Conservation (phyloP, 2,113 vertebrate species). For the Acrocephalus arundinaceus region DNA sequence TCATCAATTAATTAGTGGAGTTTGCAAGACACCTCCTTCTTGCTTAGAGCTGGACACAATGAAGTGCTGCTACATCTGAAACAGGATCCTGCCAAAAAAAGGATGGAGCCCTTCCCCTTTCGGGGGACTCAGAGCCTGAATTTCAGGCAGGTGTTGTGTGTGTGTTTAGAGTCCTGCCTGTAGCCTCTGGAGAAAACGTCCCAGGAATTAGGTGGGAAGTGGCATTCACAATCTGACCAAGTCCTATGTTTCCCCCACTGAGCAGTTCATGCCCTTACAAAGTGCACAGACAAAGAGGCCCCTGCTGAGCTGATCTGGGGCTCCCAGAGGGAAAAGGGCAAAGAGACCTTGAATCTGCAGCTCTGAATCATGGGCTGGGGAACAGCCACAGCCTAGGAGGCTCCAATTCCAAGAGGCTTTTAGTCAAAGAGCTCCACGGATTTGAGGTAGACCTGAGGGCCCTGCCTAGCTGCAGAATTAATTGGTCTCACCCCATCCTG, state of each 20-base stretch:
- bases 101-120: neutral
- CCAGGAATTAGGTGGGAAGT: neutral
- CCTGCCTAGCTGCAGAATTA: neutral
- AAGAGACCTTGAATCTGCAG: neutral
- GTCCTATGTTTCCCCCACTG: fast-evolving
- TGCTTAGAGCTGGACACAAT: neutral
- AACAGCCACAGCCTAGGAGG: neutral
- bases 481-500: neutral
- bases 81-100: neutral
- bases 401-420: neutral
- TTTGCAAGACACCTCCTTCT: neutral
- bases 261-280: neutral
- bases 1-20: neutral
- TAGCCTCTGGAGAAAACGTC: neutral
- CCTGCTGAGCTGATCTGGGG: neutral
- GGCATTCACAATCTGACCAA: neutral
- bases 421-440: neutral
- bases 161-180: neutral
- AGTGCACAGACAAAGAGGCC: neutral
- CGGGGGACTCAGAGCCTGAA: neutral
- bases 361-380: neutral
- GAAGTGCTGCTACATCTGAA: neutral
- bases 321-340: neutral
- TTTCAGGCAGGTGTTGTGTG: neutral
- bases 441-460: neutral